A percentile compares a stretch with the other conserved stretches of the same genome.
Conservation (phyloP, 2,888 invertebrate genomes). For the Mayetiola destructor region DNA sequence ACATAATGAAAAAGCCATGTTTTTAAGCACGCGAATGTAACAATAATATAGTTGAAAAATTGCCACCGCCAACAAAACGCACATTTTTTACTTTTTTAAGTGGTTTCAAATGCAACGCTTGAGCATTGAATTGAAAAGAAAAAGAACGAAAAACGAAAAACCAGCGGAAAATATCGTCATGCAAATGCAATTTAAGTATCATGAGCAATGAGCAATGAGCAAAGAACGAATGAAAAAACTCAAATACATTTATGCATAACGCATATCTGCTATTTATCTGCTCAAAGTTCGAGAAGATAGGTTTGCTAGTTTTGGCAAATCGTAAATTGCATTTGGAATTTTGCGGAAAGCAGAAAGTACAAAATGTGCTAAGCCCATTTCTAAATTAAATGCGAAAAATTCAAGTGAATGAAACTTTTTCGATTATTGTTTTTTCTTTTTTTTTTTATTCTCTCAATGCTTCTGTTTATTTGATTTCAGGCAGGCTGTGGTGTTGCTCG, state of each 20-base stretch:
- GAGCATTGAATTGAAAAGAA: background rate
- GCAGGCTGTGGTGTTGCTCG: too few relatives aligned
- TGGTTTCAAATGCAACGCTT: background rate
- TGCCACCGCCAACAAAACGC: background rate
- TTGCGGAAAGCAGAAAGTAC: too few relatives aligned
- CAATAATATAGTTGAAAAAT: background rate
- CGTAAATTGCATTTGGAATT: too few relatives aligned
- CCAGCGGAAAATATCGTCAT: slow-evolving; percentile 1
- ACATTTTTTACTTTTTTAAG: background rate
- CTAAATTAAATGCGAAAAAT: background rate
- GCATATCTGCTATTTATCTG: background rate
- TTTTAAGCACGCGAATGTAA: slow-evolving; percentile 6
- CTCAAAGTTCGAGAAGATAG: background rate
- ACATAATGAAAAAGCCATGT: slow-evolving; percentile 9
- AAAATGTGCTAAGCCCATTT: too few relatives aligned
- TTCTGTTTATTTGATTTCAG: background rate
- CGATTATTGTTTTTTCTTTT: background rate
- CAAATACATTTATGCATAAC: slow-evolving; percentile 1
- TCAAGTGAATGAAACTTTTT: slow-evolving; percentile 2
- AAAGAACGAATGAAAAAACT: too few relatives aligned
- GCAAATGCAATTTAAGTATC: slow-evolving; percentile 4
- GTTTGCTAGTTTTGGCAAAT: background rate
- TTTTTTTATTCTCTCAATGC: background rate
- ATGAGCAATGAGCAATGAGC: background rate
- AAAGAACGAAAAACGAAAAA: background rate